Evolutionary conservation across 2,113 vertebrate genomes (phyloP), one percentile per base, ranked within the genome.

Genomic region (Thamnaconus septentrionalis): DNA sequence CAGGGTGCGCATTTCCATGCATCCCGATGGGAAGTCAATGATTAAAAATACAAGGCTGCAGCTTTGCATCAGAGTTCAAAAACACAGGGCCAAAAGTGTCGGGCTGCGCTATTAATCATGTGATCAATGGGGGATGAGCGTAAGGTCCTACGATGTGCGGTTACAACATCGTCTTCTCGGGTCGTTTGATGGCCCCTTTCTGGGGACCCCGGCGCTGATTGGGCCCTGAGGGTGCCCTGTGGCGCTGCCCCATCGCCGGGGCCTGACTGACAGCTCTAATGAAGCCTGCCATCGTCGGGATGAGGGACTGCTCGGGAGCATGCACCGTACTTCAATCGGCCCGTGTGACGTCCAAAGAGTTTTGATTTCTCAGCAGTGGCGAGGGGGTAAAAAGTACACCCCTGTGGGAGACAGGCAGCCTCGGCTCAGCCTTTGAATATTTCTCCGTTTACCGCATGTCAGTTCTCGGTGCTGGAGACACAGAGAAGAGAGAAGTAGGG

Each of bases 221-320:
- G 89, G 84, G 86, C 88, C 91, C 91, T 83, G 82, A 90, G 91
- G 92, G 88, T 71, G 72, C 89, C 90, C 85, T 55, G 73, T 76
- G 78, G 90, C 85, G 43, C 65, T 71, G 70, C 78, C 84, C 85
- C 65, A 67, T 88, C 82, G 69, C 85, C 75, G 67, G 68, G 75
- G 78, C 70, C 74, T 91, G 90, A 92, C 84, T 92, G 91, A 93
- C 91, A 92, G 90, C 87, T 81, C 91, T 92, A 92, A 91, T 91
- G 87, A 92, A 87, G 87, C 78, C 65, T 83, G 84, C 82, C 75
- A 87, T 86, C 78, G 44, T 73, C 47, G 40, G 79, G 85, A 69
- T 31, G 59, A 78, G 80, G 81, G 82, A 81, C 80, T 56, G 78
- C 70, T 80, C 70, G 83, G 68, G 82, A 86, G 83, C 78, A 74